A percentile compares a stretch with the other conserved stretches of the same genome.
Conservation (phyloP, 2,888 invertebrate species). For the Tanypteryx hageni region DNA sequence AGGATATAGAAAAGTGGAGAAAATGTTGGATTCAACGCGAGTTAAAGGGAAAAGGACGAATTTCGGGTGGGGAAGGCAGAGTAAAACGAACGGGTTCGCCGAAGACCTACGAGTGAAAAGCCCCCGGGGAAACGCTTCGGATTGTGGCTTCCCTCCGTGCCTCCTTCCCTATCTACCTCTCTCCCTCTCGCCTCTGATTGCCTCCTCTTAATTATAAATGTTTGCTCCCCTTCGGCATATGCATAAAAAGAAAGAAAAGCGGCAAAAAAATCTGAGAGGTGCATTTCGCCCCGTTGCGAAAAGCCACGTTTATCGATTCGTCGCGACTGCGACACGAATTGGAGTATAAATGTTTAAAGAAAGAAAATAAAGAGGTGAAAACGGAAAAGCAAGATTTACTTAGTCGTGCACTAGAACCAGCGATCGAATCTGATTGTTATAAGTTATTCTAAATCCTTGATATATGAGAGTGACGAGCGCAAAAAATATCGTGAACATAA, state of each 20-base stretch:
- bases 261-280: not conserved
- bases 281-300: too few relatives aligned
- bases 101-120: not conserved
- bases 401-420: too few relatives aligned
- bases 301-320: too few relatives aligned
- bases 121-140: slow-evolving; percentile 5
- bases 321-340: too few relatives aligned
- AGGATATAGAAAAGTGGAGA: not conserved
- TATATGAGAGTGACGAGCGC: too few relatives aligned
- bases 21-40: not conserved
- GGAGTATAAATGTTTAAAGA: too few relatives aligned
- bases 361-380: too few relatives aligned
- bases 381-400: too few relatives aligned
- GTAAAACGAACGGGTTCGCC: not conserved
- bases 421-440: too few relatives aligned
- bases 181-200: not conserved
- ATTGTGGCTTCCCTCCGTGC: not conserved
- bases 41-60: not conserved
- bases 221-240: not conserved
- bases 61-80: not conserved
- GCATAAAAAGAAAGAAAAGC: not conserved
- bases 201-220: slow-evolving; percentile 26
- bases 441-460: too few relatives aligned
- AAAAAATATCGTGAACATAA: too few relatives aligned
- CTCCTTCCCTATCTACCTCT: not conserved